Conservation (phyloP, 1,140 invertebrate genomes). For the Conopomorpha cramerella region DNA sequence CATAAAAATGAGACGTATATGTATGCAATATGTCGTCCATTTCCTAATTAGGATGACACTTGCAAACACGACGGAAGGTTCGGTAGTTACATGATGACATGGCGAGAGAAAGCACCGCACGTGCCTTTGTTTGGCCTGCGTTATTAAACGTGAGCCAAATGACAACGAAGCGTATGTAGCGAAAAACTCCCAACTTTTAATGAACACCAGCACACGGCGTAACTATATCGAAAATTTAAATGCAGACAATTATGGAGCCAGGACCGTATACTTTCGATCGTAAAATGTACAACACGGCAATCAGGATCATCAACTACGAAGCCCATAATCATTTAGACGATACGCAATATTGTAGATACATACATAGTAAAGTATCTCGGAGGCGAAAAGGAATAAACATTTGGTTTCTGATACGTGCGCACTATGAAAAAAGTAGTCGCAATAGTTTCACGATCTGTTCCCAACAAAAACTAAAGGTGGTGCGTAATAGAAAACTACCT, state of each 20-base stretch:
- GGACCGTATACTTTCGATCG: constrained; percentile 35
- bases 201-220: constrained; percentile 26
- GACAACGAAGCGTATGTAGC: constrained; percentile 44
- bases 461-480: too few species aligned
- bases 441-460: too few species aligned
- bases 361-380: background rate
- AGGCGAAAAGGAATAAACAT: background rate
- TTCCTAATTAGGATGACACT: constrained; percentile 1
- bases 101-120: constrained; percentile 39
- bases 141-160: constrained; percentile 42
- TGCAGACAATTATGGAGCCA: constrained; percentile 9
- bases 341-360: background rate
- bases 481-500: too few species aligned
- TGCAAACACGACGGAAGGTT: constrained; percentile 6
- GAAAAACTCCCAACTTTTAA: too few species aligned
- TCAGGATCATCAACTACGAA: too few species aligned
- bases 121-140: constrained; percentile 33
- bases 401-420: background rate
- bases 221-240: constrained; percentile 19
- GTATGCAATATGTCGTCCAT: background rate
- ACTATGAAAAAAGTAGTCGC: background rate
- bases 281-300: too few species aligned
- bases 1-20: background rate
- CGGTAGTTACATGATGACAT: constrained; percentile 31
- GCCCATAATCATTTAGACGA: constrained; percentile 11